Evolutionary conservation across 2,113 vertebrate genomes (phyloP).

Genomic region (Odontophorus gujanensis): DNA sequence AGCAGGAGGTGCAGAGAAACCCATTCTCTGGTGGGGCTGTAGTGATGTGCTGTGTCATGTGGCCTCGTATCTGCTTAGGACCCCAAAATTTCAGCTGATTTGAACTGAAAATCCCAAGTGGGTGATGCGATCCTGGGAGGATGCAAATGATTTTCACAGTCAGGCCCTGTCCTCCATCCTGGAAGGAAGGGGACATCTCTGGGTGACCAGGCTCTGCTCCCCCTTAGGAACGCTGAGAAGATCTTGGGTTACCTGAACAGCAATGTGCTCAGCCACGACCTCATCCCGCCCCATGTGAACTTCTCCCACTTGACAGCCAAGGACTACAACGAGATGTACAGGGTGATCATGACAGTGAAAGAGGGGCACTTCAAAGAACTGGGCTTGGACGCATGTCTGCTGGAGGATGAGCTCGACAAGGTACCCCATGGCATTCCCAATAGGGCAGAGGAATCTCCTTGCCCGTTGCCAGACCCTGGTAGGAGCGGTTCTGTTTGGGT

Average conservation of each 20-base stretch:
- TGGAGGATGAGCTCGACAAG: constrained; percentile 97
- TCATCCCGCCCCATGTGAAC: constrained; percentile 96
- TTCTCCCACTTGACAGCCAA: constrained; percentile 92
- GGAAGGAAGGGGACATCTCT: background rate
- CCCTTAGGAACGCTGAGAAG: constrained; percentile 91
- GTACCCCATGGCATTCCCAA: constrained; percentile 65
- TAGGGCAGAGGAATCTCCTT: background rate
- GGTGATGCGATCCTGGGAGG: no score
- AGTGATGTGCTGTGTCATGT: background rate
- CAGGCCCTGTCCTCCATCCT: no score
- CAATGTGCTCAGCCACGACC: constrained; percentile 89
- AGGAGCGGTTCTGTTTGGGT: background rate
- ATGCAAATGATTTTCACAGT: no score
- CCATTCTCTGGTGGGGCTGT: background rate
- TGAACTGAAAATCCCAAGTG: background rate
- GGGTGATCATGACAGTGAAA: constrained; percentile 92
- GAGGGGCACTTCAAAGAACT: constrained; percentile 89
- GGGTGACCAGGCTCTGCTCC: background rate
- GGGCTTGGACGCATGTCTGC: constrained; percentile 88
- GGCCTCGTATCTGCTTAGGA: background rate
- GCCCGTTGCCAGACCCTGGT: background rate
- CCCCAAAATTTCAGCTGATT: background rate
- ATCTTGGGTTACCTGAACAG: constrained; percentile 92
- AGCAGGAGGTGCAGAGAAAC: background rate
- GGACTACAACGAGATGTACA: constrained; percentile 96